Percentiles rank a stretch among this genome's conserved stretches.
Conservation (phyloP, 1,140 invertebrate genomes). For the Galendromus occidentalis region DNA sequence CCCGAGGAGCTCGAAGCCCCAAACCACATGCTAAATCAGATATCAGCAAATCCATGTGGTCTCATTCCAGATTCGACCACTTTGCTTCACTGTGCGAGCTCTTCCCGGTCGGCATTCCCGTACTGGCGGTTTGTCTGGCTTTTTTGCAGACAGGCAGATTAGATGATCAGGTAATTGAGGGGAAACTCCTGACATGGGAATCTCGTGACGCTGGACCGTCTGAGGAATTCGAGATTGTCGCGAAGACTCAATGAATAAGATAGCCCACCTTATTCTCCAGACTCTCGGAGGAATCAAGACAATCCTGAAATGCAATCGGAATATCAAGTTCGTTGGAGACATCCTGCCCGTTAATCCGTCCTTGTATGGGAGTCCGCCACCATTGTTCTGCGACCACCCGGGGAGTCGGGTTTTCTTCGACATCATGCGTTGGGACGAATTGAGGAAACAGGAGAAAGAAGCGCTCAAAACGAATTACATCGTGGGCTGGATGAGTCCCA, state of each 20-base stretch:
- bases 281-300: slow-evolving; percentile 18
- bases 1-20: no score
- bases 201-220: not conserved
- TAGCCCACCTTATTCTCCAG: slow-evolving; percentile 13
- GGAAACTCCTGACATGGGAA: not conserved
- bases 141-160: slow-evolving; percentile 19
- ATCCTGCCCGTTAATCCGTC: slow-evolving; percentile 17
- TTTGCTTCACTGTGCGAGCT: slow-evolving; percentile 44
- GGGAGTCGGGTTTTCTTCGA: slow-evolving; percentile 24
- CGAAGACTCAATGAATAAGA: slow-evolving; percentile 15
- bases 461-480: slow-evolving; percentile 22
- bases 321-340: slow-evolving; percentile 14
- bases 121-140: slow-evolving; percentile 29
- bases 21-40: no score
- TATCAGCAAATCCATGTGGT: no score
- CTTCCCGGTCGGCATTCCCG: slow-evolving; percentile 40
- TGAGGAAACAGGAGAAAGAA: slow-evolving; percentile 19
- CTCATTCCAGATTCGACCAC: slow-evolving; percentile 36
- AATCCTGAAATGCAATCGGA: slow-evolving; percentile 18
- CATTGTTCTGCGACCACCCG: slow-evolving; percentile 24
- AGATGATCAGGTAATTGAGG: slow-evolving; percentile 13
- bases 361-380: slow-evolving; percentile 13
- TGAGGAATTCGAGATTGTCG: slow-evolving; percentile 12
- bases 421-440: slow-evolving; percentile 20
- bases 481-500: slow-evolving; percentile 26